Percentiles rank a stretch among this genome's conserved stretches.
Conservation (phyloP, 2,888 invertebrate species). For the Dryobota labecula region DNA sequence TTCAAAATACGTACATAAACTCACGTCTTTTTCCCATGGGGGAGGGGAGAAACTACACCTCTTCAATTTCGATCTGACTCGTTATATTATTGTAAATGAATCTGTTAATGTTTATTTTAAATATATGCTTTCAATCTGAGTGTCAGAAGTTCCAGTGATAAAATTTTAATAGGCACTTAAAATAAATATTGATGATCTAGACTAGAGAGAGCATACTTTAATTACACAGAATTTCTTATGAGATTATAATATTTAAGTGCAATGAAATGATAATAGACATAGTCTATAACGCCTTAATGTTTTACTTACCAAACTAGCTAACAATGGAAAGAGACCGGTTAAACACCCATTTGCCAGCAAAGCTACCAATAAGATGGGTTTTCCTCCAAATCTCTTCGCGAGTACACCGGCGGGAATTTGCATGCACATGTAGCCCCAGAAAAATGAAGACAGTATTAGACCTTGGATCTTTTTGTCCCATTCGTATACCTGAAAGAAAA, state of each 20-base stretch:
- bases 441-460: conserved; percentile 93
- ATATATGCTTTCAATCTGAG: not conserved
- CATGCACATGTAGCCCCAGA: conserved; percentile 94
- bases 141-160: too few species aligned
- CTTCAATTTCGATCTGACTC: too few species aligned
- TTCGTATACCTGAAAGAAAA: conserved; percentile 79
- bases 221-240: too few species aligned
- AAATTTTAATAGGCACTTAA: not conserved
- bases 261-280: not conserved
- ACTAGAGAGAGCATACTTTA: not conserved
- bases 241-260: not conserved
- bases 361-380: conserved; percentile 91
- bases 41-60: not conserved
- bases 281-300: too few species aligned
- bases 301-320: conserved; percentile 84
- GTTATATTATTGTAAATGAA: not conserved
- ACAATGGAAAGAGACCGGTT: conserved; percentile 91
- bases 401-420: conserved; percentile 93
- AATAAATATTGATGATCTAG: not conserved
- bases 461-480: conserved; percentile 91
- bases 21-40: not conserved
- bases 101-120: not conserved
- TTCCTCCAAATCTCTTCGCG: conserved; percentile 95
- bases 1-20: not conserved
- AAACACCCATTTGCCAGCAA: conserved; percentile 90